Percentiles rank a stretch among this genome's conserved stretches.
Conservation (phyloP, 2,113 vertebrate genomes). For the Chamaea fasciata region DNA sequence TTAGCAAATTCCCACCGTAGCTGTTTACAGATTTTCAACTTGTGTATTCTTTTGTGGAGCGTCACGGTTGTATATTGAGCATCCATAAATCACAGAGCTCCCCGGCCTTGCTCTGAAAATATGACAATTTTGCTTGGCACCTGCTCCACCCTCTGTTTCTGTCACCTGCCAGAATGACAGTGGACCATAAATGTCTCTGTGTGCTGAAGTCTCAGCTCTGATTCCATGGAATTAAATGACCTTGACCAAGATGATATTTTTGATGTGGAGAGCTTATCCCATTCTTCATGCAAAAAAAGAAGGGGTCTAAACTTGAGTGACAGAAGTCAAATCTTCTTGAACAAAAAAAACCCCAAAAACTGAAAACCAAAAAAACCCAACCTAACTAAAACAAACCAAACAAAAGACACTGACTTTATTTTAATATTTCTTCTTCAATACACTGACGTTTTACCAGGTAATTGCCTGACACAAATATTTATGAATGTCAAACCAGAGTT, state of each 20-base stretch:
- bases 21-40: constrained; percentile 14
- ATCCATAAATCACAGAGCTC: constrained; percentile 8
- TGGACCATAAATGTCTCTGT: background rate
- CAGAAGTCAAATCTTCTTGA: background rate
- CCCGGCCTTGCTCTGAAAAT: constrained; percentile 35
- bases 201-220: background rate
- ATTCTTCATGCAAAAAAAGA: constrained; percentile 32
- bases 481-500: constrained; percentile 17
- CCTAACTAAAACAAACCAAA: background rate
- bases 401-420: background rate
- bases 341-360: background rate
- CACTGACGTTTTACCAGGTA: background rate
- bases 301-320: background rate
- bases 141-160: constrained; percentile 37
- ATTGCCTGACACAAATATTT: constrained; percentile 44
- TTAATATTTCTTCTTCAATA: constrained; percentile 27
- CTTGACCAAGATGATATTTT: constrained; percentile 51
- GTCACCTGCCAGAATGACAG: constrained; percentile 46
- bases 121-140: constrained; percentile 13
- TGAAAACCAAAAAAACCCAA: background rate
- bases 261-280: background rate
- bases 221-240: constrained; percentile 53
- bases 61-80: background rate
- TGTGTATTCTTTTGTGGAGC: background rate
- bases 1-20: background rate